These are phyloP conservation scores for Falcunculus frontatus DNA, from an alignment of 2,113 vertebrate species.

Conservation along the genomic window DNA sequence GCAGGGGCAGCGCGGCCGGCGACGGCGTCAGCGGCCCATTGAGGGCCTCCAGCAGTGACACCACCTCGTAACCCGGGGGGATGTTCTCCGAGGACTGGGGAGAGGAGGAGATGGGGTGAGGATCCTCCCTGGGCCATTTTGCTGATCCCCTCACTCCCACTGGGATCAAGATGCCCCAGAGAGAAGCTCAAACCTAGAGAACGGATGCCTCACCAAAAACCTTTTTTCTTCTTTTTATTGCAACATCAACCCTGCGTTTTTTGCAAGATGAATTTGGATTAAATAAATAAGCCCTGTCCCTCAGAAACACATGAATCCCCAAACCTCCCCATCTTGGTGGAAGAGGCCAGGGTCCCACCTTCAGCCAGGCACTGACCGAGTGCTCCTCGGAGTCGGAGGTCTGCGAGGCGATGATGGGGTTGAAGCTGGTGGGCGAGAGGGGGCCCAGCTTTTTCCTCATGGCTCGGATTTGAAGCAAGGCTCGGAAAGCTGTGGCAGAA, in stretches of 20 bases:
- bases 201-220: neutral
- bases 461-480: constrained; percentile 95
- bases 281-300: neutral
- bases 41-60: constrained; percentile 93
- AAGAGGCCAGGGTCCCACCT: neutral
- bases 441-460: constrained; percentile 95
- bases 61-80: constrained; percentile 90
- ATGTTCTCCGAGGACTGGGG: constrained; percentile 90
- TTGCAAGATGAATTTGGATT: neutral
- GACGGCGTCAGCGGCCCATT: constrained; percentile 90
- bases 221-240: neutral
- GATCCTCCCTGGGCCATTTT: accelerated
- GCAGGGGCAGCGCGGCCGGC: constrained; percentile 75
- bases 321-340: neutral
- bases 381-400: constrained; percentile 94
- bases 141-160: neutral
- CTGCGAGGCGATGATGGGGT: constrained; percentile 92
- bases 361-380: constrained; percentile 75
- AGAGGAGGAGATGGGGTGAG: neutral
- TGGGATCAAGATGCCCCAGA: neutral
- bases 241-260: neutral
- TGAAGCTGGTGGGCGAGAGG: constrained; percentile 85
- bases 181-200: neutral
- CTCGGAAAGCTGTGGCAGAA: constrained; percentile 82
- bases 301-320: accelerated